A percentile compares a stretch with the other conserved stretches of the same genome.
These are phyloP conservation scores for Xanthia togata DNA, from an alignment of 2,888 invertebrate genomes.

Conservation along the genomic window DNA sequence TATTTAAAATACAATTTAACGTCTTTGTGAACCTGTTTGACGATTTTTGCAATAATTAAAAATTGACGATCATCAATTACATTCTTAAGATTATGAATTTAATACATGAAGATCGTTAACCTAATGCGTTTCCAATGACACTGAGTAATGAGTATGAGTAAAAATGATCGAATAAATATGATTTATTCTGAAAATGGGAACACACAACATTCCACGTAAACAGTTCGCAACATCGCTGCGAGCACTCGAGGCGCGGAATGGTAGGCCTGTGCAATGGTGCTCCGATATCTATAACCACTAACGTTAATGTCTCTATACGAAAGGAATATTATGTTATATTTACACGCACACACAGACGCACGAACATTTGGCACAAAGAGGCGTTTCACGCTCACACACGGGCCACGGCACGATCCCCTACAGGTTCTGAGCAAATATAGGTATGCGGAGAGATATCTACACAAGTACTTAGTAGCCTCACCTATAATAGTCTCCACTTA, in stretches of 20 bases:
- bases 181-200: slow-evolving; percentile 67
- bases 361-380: slow-evolving; percentile 88
- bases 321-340: slow-evolving; percentile 78
- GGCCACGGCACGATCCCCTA: slow-evolving; percentile 81
- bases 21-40: slow-evolving; percentile 72
- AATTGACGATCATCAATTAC: slow-evolving; percentile 78
- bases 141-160: slow-evolving; percentile 65
- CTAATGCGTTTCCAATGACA: slow-evolving; percentile 67
- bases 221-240: slow-evolving; percentile 42
- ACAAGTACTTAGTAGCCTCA: slow-evolving; percentile 82
- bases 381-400: slow-evolving; percentile 85
- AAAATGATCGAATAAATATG: slow-evolving; percentile 67
- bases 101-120: slow-evolving; percentile 65
- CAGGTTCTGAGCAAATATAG: slow-evolving; percentile 89
- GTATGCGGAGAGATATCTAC: slow-evolving; percentile 88
- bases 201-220: slow-evolving; percentile 52
- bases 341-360: slow-evolving; percentile 80
- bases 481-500: slow-evolving; percentile 80
- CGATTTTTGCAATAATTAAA: slow-evolving; percentile 73
- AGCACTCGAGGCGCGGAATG: slow-evolving; percentile 42
- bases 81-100: slow-evolving; percentile 69
- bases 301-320: slow-evolving; percentile 75
- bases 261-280: slow-evolving; percentile 41
- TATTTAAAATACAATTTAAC: slow-evolving; percentile 73
- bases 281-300: slow-evolving; percentile 70